A percentile compares a stretch with the other conserved stretches of the same genome.
phyloP scores from a whole-genome alignment of 2,797 vertebrate species.

The Phoebastria nigripes region DNA sequence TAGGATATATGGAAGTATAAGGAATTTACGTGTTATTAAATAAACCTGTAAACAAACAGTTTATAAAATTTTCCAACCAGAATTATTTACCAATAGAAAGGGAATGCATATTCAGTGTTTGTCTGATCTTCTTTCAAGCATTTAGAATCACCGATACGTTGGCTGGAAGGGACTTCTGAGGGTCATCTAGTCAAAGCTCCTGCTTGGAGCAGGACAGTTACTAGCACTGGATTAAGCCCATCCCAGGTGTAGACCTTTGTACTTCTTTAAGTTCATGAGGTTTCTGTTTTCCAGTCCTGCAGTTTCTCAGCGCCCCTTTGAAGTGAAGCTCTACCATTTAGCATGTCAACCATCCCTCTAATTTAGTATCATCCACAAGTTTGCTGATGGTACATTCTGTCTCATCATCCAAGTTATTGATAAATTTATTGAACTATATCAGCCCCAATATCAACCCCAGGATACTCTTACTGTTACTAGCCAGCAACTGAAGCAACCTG shows the following conservation, averaged over 20 bases:
- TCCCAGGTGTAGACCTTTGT: neutral
- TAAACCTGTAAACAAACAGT: neutral
- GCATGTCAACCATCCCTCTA: neutral
- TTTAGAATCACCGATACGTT: neutral
- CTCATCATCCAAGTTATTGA: neutral
- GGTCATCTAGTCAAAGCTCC: neutral
- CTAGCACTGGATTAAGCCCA: neutral
- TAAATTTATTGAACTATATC: neutral
- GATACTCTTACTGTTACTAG: neutral
- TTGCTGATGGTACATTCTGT: neutral
- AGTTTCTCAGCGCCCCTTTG: neutral
- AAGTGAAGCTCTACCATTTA: neutral
- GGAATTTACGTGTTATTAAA: neutral
- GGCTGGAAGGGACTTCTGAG: neutral
- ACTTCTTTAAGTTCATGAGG: neutral
- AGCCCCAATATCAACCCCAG: neutral
- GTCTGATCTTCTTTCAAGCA: neutral
- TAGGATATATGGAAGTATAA: neutral
- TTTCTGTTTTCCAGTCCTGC: neutral
- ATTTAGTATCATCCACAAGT: neutral
- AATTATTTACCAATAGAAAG: neutral
- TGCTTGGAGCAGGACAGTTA: neutral
- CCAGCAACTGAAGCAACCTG: neutral
- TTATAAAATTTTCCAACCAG: neutral
- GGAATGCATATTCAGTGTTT: neutral